These are phyloP conservation scores for Damaliscus lunatus DNA, from an alignment of 2,113 vertebrate genomes.

Conservation along the genomic window DNA sequence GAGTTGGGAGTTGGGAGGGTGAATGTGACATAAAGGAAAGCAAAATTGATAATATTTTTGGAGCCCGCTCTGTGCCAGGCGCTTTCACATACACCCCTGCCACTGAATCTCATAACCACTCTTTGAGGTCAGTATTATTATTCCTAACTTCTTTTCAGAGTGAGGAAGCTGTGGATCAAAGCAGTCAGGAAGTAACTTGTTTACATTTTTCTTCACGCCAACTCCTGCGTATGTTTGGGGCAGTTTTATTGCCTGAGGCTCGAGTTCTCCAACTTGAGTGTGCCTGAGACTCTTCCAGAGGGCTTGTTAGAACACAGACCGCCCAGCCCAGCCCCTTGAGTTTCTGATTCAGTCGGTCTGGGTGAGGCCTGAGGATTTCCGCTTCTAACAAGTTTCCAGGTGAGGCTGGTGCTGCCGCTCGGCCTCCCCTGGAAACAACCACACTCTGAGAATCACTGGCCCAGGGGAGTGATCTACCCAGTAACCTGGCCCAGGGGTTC, in stretches of 20 bases:
- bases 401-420: background rate
- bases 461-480: background rate
- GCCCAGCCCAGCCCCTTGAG: background rate
- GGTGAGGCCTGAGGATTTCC: background rate
- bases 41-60: background rate
- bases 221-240: background rate
- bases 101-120: background rate
- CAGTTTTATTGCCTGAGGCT: constrained; percentile 31
- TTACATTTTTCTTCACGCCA: background rate
- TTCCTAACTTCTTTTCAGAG: constrained; percentile 7
- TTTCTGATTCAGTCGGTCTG: constrained; percentile 7
- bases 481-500: background rate
- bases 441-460: background rate
- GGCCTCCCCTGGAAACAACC: background rate
- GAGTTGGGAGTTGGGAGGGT: background rate
- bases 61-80: background rate
- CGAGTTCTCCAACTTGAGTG: constrained; percentile 3
- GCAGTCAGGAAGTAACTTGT: constrained; percentile 25
- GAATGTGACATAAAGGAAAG: background rate
- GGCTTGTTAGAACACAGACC: constrained; percentile 46
- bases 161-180: constrained; percentile 40
- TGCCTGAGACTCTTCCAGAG: constrained; percentile 35
- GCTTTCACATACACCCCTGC: background rate
- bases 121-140: background rate
- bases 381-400: constrained; percentile 25